Percentiles rank a stretch among this genome's conserved stretches.
Conservation (phyloP, 2,888 invertebrate genomes). For the Ormia ochracea region DNA sequence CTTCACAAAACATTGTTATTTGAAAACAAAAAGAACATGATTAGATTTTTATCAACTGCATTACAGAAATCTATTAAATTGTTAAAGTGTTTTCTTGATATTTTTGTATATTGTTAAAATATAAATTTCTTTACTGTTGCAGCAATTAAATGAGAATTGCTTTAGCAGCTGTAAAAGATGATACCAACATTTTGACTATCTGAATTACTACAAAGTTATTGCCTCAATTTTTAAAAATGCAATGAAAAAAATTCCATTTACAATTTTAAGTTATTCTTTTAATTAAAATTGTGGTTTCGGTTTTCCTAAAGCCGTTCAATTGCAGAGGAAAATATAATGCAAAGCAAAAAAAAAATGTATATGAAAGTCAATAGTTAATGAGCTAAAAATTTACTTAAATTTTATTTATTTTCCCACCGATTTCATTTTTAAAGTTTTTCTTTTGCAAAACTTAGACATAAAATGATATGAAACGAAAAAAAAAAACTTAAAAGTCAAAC, state of each 20-base stretch:
- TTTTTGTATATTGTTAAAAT: too few relatives aligned
- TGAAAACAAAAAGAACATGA: too few relatives aligned
- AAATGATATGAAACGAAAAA: background rate
- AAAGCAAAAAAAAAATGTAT: background rate
- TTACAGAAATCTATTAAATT: too few relatives aligned
- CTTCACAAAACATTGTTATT: too few relatives aligned
- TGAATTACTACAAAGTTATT: too few relatives aligned
- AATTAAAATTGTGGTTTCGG: background rate
- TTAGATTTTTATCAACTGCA: too few relatives aligned
- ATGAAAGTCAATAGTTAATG: constrained; percentile 6
- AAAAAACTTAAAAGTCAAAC: constrained; percentile 41
- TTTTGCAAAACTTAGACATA: background rate
- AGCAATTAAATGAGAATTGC: too few relatives aligned
- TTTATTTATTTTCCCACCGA: constrained; percentile 1
- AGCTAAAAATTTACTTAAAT: background rate
- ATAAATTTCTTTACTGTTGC: too few relatives aligned
- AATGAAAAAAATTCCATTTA: background rate
- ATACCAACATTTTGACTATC: too few relatives aligned
- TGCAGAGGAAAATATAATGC: background rate
- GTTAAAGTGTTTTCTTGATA: too few relatives aligned
- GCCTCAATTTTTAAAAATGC: background rate
- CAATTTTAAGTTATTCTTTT: background rate
- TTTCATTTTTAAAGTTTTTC: background rate
- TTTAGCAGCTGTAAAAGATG: too few relatives aligned
- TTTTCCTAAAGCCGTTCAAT: background rate